Conservation (phyloP, 2,888 invertebrate species). For the Ditylenchus weischeri region DNA sequence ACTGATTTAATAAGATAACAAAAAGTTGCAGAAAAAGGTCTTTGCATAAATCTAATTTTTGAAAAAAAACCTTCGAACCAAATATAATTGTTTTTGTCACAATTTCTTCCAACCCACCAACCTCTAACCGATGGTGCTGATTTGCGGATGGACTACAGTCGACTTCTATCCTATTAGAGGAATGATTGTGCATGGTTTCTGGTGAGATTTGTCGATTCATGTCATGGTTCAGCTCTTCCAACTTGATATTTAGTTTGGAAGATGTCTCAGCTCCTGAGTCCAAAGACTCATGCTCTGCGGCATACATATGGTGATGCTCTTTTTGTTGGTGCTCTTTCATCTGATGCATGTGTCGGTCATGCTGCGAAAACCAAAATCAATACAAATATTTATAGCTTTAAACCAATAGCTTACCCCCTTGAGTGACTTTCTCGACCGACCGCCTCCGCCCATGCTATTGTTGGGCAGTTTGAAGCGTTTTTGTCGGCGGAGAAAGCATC, state of each 20-base stretch:
- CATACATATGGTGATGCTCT: constrained; percentile 6
- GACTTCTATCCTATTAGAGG: background rate
- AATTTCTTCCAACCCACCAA: background rate
- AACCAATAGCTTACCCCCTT: constrained; percentile 8
- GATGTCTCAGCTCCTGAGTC: background rate
- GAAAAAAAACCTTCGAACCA: no score
- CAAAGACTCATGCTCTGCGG: background rate
- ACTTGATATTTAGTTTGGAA: background rate
- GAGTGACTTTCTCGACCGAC: constrained; percentile 21
- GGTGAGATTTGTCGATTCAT: background rate
- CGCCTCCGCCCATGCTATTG: constrained; percentile 67
- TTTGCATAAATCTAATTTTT: no score
- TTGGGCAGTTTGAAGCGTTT: constrained; percentile 85
- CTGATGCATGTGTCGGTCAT: constrained; percentile 1
- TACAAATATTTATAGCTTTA: background rate
- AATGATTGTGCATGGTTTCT: background rate
- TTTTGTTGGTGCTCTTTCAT: constrained; percentile 2
- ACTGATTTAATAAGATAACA: no score
- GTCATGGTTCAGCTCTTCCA: constrained; percentile 11
- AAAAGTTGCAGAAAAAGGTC: no score
- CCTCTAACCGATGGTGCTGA: constrained; percentile 1
- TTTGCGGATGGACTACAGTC: background rate
- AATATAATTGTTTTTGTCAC: no score
- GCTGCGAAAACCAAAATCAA: background rate
- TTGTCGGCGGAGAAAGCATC: constrained; percentile 90